phyloP scores from a whole-genome alignment of 2,888 invertebrate species.

The Nipponacmea schrenckii region DNA sequence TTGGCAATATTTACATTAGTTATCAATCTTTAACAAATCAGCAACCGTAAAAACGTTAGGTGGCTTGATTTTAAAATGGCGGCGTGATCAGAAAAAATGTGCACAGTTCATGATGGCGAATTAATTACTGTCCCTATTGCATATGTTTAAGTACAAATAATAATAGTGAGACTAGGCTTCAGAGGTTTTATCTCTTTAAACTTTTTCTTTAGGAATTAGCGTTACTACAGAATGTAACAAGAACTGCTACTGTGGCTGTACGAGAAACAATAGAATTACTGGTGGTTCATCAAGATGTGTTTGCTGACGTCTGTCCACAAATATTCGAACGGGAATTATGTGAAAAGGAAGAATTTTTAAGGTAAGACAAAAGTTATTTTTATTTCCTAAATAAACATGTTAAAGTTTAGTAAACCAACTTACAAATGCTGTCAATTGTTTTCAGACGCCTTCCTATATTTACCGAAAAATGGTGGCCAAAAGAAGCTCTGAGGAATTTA shows the following conservation, averaged over 20 bases:
- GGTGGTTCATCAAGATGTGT: constrained; percentile 53
- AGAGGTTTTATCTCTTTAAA: no score
- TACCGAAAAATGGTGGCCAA: constrained; percentile 43
- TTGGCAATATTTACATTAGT: no score
- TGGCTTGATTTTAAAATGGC: no score
- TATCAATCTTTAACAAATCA: no score
- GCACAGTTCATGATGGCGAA: no score
- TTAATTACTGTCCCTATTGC: no score
- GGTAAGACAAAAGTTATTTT: constrained; percentile 22
- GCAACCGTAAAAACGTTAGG: no score
- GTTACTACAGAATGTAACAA: constrained; percentile 45
- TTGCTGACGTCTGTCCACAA: constrained; percentile 50
- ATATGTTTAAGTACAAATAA: no score
- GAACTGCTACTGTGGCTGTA: constrained; percentile 52
- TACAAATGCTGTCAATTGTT: background rate
- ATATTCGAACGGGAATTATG: constrained; percentile 53
- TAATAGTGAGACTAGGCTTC: no score
- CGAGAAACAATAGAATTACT: constrained; percentile 52
- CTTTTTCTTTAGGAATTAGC: constrained; percentile 47
- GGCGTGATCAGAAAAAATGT: no score
- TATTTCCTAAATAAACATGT: background rate
- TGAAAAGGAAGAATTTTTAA: constrained; percentile 45
- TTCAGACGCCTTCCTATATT: constrained; percentile 46
- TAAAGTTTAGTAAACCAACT: background rate
- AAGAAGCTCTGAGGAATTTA: constrained; percentile 41